Evolutionary conservation across 2,797 vertebrate species (phyloP), one percentile per base, ranked within the genome.

Genomic region (Vespertilio murinus): DNA sequence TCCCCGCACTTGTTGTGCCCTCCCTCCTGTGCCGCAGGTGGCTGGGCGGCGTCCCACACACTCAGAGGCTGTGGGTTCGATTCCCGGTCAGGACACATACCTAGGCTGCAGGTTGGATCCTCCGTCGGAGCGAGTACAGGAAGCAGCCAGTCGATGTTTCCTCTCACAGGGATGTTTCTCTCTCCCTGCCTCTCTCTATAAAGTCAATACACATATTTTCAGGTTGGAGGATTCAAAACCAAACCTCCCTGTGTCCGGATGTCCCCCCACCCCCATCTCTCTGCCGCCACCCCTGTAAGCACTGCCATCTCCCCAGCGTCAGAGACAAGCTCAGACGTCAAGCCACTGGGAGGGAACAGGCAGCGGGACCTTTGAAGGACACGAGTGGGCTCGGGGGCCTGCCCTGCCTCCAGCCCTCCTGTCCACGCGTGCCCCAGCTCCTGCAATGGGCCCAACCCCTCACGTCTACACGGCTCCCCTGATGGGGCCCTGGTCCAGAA

Each of bases 1-100:
- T 33, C 8, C 20, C 33, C 7, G 3, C 1, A 2, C 14, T 23
- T 0, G 16, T 3, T 0, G 9, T 4, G 25, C 47, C 65, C 28
- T 59, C 67, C 16, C 1, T 20, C 23, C 20, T n/a, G 30, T 2
- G 69, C 8, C 64, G 33, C n/a, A 33, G 64, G 4, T 9, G 17
- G 17, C 4, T 9, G 64, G n/a, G 64, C 16, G 8, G 20, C 1
- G 4, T 65, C 64, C 64, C 17, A 18, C 33, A 20, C 64, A 33
- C n/a, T 18, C 17, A 10, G 20, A 65, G n/a, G 6, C 18, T 33
- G n/a, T 18, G 64, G 64, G 64, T 33, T 65, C 64, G 17, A 35
- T 65, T 33, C 64, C 17, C 8, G 17, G n/a, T 20, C 64, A 65
- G 64, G n/a, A n/a, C 64, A 2, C 64, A 20, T 4, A 33, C 64